Percentiles rank a stretch among this genome's conserved stretches.
These are phyloP conservation scores for Boloria euphrosyne DNA, from an alignment of 2,888 invertebrate species.

Conservation along the genomic window DNA sequence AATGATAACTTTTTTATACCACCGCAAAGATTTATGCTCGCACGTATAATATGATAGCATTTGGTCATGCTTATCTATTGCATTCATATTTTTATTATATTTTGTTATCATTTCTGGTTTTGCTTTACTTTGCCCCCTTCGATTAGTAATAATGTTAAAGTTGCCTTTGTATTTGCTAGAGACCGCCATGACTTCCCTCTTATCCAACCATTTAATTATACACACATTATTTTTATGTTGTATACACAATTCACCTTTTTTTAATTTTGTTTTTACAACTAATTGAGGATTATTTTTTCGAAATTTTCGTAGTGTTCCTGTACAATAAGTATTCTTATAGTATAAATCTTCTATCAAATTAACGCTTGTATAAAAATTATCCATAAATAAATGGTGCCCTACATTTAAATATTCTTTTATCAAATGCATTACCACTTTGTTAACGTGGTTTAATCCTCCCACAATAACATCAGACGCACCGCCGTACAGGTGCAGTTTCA, in stretches of 20 bases:
- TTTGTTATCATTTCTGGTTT: slow-evolving; percentile 38
- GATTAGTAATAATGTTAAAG: slow-evolving; percentile 1
- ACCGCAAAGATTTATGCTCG: too few species aligned
- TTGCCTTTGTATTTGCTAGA: slow-evolving; percentile 43
- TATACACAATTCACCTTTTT: slow-evolving; percentile 35
- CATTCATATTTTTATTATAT: slow-evolving; percentile 42
- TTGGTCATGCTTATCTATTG: slow-evolving; percentile 45
- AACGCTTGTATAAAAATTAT: slow-evolving; percentile 40
- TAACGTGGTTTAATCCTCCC: slow-evolving; percentile 39
- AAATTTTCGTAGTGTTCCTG: slow-evolving; percentile 36
- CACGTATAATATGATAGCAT: slow-evolving; percentile 33
- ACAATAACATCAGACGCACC: slow-evolving; percentile 40
- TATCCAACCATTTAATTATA: slow-evolving; percentile 38
- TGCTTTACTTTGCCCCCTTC: slow-evolving; percentile 16
- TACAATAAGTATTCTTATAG: slow-evolving; percentile 38
- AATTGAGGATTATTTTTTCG: slow-evolving; percentile 35
- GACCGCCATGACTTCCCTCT: slow-evolving; percentile 46
- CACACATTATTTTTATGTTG: slow-evolving; percentile 36
- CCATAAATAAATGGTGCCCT: slow-evolving; percentile 41
- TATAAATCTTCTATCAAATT: slow-evolving; percentile 36
- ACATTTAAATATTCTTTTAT: slow-evolving; percentile 33
- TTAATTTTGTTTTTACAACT: slow-evolving; percentile 29
- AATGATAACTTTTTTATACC: too few species aligned
- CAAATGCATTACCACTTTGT: slow-evolving; percentile 39
- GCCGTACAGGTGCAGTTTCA: slow-evolving; percentile 40